Evolutionary conservation across 2,888 invertebrate genomes (phyloP), one percentile per base, ranked within the genome.

Genomic region (Rotaria macrura): DNA sequence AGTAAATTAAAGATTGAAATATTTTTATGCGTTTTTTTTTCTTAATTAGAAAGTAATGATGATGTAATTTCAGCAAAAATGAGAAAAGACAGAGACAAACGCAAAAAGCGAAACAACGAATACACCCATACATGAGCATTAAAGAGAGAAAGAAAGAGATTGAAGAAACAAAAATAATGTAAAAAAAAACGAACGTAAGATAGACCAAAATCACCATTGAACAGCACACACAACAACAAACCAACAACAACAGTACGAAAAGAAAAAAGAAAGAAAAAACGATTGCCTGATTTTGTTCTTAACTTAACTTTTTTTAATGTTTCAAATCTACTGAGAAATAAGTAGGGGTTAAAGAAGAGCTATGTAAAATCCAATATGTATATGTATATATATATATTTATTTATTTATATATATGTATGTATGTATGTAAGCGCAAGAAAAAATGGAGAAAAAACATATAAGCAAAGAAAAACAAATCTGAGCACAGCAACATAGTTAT

Each of bases 71-170:
- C 29, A 65, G 65, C n/a, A 25, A 1, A 65, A 65, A 65, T 34
- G 65, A 65, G 34, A 34, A 65, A 34, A 65, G 34, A 65, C 20
- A 65, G 17, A 65, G 65, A 65, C 34, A 29, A 65, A 65, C 65
- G 65, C 65, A 65, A 65, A 49, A 65, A 65, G 65, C 65, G 65
- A 65, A 65, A 65, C 65, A 65, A 65, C 65, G 65, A 65, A 65
- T 65, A 65, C 65, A 65, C 34, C 65, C 65, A 65, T 65, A 65
- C 34, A 65, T 65, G 65, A 65, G 65, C 65, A 65, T 38, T 65
- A 65, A 65, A 38, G 20, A 65, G 17, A 29, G 20, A 65, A 25
- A 65, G 25, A 65, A 34, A 65, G 25, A 65, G 34, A 52, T 47
- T 47, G 34, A 65, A 34, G 65, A 34, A 38, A 65, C 5, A 34